These are phyloP conservation scores for Polyploca ridens DNA, from an alignment of 2,888 invertebrate species.

Conservation along the genomic window DNA sequence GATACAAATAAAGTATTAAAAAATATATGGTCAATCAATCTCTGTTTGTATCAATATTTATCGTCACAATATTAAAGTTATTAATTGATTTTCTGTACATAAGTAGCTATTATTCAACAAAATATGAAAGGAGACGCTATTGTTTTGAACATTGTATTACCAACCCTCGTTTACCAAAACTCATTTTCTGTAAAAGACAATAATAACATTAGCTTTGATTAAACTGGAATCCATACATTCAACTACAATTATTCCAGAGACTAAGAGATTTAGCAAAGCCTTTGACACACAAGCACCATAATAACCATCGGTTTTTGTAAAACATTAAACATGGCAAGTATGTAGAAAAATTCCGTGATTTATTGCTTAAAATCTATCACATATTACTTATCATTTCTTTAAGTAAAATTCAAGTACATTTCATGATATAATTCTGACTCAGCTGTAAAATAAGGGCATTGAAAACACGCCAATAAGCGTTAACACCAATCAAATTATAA, in stretches of 20 bases:
- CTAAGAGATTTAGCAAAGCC: conserved; percentile 4
- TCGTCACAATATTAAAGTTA: not conserved
- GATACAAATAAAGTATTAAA: too few relatives aligned
- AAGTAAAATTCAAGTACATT: not conserved
- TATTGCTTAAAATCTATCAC: not conserved
- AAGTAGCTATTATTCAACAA: not conserved
- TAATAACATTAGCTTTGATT: not conserved
- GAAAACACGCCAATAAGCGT: conserved; percentile 1
- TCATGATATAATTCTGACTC: not conserved
- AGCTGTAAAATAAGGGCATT: not conserved
- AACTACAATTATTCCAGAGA: not conserved
- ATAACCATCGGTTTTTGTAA: not conserved
- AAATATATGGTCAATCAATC: not conserved
- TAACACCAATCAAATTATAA: not conserved
- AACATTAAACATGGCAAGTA: not conserved
- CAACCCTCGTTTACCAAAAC: conserved; percentile 2
- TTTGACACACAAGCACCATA: not conserved
- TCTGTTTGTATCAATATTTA: not conserved
- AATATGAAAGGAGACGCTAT: not conserved
- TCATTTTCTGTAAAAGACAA: not conserved
- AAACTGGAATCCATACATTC: not conserved
- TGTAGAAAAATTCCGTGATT: not conserved
- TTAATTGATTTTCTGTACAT: not conserved
- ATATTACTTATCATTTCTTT: not conserved
- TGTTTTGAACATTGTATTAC: conserved; percentile 2